Base-by-base conservation (phyloP, 2,113 vertebrate species). In the Onychostoma macrolepis region DNA sequence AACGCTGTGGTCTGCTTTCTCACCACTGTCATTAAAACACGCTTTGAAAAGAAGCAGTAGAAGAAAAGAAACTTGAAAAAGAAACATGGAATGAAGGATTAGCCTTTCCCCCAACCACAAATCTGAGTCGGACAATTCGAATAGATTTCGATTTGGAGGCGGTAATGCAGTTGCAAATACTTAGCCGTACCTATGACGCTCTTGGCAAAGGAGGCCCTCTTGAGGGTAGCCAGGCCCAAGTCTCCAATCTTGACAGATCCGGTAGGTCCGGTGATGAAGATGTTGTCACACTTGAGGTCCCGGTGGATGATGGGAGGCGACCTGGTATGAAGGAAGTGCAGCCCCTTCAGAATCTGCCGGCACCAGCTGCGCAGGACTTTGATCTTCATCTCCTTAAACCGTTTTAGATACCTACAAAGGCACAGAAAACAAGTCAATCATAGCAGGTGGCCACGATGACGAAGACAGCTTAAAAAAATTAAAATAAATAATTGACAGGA, bases 361-460 rank as follows among this genome's bases (percentile, higher is more conserved):
- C 98, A 99, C 98, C 98, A 99, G 93, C 98, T 99, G 80, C 98
- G 96, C 1, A 99, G 92, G 2, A 99, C 98, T 95, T 99, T 99
- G 88, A 99, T 99, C 95, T 99, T 99, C 98, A 99, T 99, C 94
- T 99, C 97, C 91, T 99, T 99, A 93, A 99, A 99, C 90, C 98
- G 96, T 93, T 99, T 99, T 90, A 99, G 94, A 90, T 99, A 99
- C 91, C 97, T 99, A 77, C n/a, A 45, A 28, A 15, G 36, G 48
- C n/a, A 82, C 50, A 50, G 48, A 76, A 33, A 74, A 79, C 33
- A 79, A 26, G 36, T 7, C 1, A 67, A 45, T 71, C 50, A 75
- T 48, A 17, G 36, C 26, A 67, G 26, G 80, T 48, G 74, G 21
- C 21, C 30, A 41, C 21, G 1, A 53, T 56, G 33, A 80, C 41